phyloP scores from a whole-genome alignment of 53 echinoderm and acorn worm species.

The Apostichopus leukothele region DNA sequence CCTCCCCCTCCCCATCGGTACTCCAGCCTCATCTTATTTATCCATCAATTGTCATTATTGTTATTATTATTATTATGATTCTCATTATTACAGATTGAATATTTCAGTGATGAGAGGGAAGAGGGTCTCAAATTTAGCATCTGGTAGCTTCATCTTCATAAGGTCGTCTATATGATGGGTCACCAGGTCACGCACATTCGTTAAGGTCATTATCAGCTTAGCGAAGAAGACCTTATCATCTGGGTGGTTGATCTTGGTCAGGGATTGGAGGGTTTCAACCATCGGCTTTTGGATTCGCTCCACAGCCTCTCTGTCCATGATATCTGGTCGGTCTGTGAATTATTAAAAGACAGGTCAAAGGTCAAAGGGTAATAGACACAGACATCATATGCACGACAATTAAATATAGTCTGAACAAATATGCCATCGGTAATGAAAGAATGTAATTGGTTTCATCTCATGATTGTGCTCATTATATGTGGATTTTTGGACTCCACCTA shows the following conservation, averaged over 20 bases:
- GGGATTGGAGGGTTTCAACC: slow-evolving; percentile 88
- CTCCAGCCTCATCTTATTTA: too few relatives aligned
- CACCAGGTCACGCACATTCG: slow-evolving; percentile 97
- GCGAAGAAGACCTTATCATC: slow-evolving; percentile 99
- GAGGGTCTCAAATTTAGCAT: slow-evolving; percentile 93
- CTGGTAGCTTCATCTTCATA: slow-evolving; percentile 98
- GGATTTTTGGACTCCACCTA: too few relatives aligned
- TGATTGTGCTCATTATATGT: too few relatives aligned
- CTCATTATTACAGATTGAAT: slow-evolving; percentile 82
- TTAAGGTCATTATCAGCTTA: slow-evolving; percentile 97
- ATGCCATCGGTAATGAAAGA: too few relatives aligned
- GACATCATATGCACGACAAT: too few relatives aligned
- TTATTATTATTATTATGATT: too few relatives aligned
- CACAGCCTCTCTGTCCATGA: slow-evolving; percentile 79
- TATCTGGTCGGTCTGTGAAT: slow-evolving; percentile 91
- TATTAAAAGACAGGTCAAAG: too few relatives aligned
- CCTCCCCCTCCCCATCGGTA: too few relatives aligned
- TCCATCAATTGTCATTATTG: too few relatives aligned
- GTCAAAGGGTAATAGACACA: too few relatives aligned
- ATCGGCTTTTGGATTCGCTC: slow-evolving; percentile 93
- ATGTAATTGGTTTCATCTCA: too few relatives aligned
- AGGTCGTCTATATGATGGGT: slow-evolving; percentile 94
- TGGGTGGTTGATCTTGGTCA: slow-evolving; percentile 97
- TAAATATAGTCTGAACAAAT: too few relatives aligned
- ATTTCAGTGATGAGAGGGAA: slow-evolving; percentile 99